A percentile compares a stretch with the other conserved stretches of the same genome.
phyloP scores from a whole-genome alignment of 2,113 vertebrate genomes.

The Romanogobio albipinnatus region DNA sequence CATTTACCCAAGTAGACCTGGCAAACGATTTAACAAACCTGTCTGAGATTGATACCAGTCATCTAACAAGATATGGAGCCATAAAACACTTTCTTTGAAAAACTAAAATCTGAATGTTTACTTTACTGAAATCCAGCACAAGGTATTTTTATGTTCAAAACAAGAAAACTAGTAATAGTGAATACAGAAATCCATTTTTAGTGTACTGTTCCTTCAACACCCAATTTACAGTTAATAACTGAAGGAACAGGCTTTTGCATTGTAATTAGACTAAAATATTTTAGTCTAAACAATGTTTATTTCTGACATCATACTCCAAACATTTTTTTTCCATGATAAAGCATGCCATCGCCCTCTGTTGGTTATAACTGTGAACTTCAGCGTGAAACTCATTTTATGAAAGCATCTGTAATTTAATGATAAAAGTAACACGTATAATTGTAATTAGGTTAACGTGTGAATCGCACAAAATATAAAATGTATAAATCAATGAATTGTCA shows the following conservation, averaged over 20 bases:
- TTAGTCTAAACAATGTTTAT: neutral
- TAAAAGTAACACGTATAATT: neutral
- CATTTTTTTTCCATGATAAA: conserved; percentile 3
- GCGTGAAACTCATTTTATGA: neutral
- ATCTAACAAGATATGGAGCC: too few species aligned
- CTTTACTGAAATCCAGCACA: too few species aligned
- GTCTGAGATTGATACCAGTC: too few species aligned
- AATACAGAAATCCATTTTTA: neutral
- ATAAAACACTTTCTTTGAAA: too few species aligned
- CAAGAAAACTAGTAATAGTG: neutral
- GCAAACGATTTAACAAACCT: too few species aligned
- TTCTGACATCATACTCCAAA: too few species aligned
- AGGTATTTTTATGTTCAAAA: neutral
- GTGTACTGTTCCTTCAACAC: too few species aligned
- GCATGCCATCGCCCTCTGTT: conserved; percentile 66
- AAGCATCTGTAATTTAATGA: neutral
- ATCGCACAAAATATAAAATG: neutral
- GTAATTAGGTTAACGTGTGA: neutral
- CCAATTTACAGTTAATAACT: neutral
- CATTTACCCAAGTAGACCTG: too few species aligned
- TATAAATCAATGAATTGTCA: neutral
- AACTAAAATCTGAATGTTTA: too few species aligned
- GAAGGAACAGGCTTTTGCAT: neutral
- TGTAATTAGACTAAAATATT: neutral
- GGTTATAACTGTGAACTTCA: conserved; percentile 29